Conservation (phyloP, 2,113 vertebrate species). For the Elaphurus davidianus region DNA sequence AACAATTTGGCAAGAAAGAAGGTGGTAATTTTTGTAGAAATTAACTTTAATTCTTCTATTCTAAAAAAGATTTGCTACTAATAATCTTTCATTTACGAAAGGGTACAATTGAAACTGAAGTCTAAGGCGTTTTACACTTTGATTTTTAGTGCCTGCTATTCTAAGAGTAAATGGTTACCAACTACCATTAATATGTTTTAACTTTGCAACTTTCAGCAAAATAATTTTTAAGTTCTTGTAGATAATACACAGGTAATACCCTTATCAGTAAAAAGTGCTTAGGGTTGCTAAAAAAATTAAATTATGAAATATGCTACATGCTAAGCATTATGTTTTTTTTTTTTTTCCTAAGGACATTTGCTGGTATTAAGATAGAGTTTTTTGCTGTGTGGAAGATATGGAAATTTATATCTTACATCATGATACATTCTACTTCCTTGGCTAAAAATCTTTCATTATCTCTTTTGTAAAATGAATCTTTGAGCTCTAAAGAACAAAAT, state of each 20-base stretch:
- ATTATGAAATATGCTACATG: conserved; percentile 39
- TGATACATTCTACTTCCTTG: conserved; percentile 62
- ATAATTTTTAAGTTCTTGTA: conserved; percentile 47
- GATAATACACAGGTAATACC: conserved; percentile 41
- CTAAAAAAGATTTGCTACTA: conserved; percentile 47
- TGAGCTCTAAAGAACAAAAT: conserved; percentile 53
- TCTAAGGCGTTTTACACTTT: conserved; percentile 30
- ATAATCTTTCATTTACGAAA: conserved; percentile 48
- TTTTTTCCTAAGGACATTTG: conserved; percentile 27
- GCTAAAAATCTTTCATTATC: conserved; percentile 68
- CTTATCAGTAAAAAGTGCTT: conserved; percentile 51
- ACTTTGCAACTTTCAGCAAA: conserved; percentile 40
- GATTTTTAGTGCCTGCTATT: conserved; percentile 50
- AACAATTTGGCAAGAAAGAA: conserved; percentile 39
- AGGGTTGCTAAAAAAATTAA: conserved; percentile 36
- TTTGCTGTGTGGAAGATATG: conserved; percentile 60
- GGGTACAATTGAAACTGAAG: conserved; percentile 12
- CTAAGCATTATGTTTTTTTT: conserved; percentile 28
- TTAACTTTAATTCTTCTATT: conserved; percentile 51
- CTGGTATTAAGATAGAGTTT: conserved; percentile 18
- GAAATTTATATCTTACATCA: conserved; percentile 69
- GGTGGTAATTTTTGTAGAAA: conserved; percentile 29
- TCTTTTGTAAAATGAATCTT: conserved; percentile 68
- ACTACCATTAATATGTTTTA: conserved; percentile 28
- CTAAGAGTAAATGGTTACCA: background rate